Evolutionary conservation across 2,113 vertebrate genomes (phyloP), one percentile per base, ranked within the genome.

Genomic region (Tetraodon nigroviridis): DNA sequence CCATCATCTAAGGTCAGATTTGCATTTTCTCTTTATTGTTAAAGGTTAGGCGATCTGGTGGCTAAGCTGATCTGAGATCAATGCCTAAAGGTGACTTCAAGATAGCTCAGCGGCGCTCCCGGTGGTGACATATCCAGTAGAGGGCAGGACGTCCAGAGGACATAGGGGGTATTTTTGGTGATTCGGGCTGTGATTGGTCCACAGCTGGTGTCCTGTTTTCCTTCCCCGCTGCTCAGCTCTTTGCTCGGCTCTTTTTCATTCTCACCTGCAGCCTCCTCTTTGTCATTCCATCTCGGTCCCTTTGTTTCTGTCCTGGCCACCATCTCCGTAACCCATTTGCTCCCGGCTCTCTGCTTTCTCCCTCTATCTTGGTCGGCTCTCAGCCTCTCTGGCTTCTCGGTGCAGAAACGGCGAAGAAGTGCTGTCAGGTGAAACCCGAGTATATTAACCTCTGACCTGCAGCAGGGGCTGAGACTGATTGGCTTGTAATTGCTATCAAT

Each of bases 1-100:
- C 81, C 76, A 75, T 80, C 72, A 84, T 83, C 82, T 79, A 79
- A 84, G 85, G 85, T 88, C 83, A 84, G 76, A 87, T 87, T 86
- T 83, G 80, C 84, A 87, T 87, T 86, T 84, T 68, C 61, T 71
- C 79, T 88, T 86, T 65, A 75, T 79, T 81, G 79, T 80, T 79
- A 88, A 88, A 88, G 86, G 86, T 88, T 84, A 87, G 63, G 49
- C 59, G 69, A 81, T 84, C 65, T 63, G 67, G 67, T 53, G 70
- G 79, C 63, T 82, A 81, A 82, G 86, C 84, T 74, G 75, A 86
- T 85, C 73, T 71, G 61, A 83, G 81, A 83, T 84, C 75, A 83
- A 69, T 74, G 65, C 63, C 63, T 21, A 32, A 71, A 79, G 70
- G 57, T 67, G 69, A 49, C 72, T 72, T 71, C 42, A 63, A 50